Conservation (phyloP, 1,140 invertebrate genomes). For the Trypoxylus dichotomus region DNA sequence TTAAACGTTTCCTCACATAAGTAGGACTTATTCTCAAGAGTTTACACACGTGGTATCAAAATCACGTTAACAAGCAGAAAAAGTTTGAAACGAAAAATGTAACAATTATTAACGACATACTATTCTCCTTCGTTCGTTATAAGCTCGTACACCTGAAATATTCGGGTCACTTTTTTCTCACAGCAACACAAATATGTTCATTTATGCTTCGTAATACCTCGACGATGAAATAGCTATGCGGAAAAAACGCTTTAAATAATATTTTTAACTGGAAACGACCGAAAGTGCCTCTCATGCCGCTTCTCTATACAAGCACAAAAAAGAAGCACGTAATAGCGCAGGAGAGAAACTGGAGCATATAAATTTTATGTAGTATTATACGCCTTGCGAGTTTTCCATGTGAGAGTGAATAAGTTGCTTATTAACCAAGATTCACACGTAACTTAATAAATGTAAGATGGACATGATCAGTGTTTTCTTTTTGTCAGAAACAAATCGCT, state of each 20-base stretch:
- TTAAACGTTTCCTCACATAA: too few species aligned
- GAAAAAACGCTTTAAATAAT: not conserved
- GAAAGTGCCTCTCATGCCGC: not conserved
- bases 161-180: conserved; percentile 12
- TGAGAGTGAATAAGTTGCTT: not conserved
- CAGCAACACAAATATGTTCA: not conserved
- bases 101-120: conserved; percentile 5
- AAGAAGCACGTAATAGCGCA: not conserved
- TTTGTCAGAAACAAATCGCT: too few species aligned
- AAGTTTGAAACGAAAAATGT: not conserved
- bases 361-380: not conserved
- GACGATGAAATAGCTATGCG: not conserved
- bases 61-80: not conserved
- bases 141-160: not conserved
- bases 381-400: not conserved
- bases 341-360: not conserved
- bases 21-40: not conserved
- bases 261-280: not conserved
- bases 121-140: not conserved
- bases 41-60: not conserved
- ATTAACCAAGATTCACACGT: not conserved
- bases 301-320: not conserved
- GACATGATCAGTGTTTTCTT: not conserved
- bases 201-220: not conserved
- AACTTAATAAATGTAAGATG: conserved; percentile 13